Percentiles rank a stretch among this genome's conserved stretches.
phyloP scores from a whole-genome alignment of 2,888 invertebrate genomes.

The Belgica antarctica region DNA sequence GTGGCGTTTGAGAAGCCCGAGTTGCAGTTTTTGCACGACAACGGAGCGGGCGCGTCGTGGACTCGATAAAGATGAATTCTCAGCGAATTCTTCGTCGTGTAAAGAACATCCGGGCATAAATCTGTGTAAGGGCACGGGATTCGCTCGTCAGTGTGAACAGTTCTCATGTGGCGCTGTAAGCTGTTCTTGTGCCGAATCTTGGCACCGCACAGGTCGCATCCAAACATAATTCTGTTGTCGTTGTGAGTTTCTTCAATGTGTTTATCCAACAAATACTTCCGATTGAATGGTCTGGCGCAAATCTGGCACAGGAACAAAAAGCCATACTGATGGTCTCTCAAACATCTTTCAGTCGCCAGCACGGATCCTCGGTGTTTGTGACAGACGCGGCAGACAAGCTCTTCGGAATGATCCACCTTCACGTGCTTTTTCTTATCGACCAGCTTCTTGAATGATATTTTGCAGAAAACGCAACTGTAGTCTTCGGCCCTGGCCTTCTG shows the following conservation, averaged over 20 bases:
- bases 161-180: not conserved
- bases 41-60: not conserved
- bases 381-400: not conserved
- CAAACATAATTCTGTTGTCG: not conserved
- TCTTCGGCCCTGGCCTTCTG: no score
- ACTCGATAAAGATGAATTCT: constrained; percentile 3
- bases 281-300: not conserved
- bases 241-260: no score
- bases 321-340: not conserved
- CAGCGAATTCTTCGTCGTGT: not conserved
- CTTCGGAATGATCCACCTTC: not conserved
- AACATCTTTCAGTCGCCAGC: not conserved
- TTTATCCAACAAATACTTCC: not conserved
- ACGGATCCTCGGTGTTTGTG: not conserved
- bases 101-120: no score
- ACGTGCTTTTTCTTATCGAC: not conserved
- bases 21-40: not conserved
- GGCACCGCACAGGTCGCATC: not conserved
- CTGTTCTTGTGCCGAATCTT: not conserved
- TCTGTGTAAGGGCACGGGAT: no score
- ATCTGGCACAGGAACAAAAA: not conserved
- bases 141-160: no score
- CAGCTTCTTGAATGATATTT: not conserved
- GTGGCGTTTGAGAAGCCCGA: constrained; percentile 1
- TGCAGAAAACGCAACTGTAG: not conserved